Base-by-base conservation (phyloP, 2,888 invertebrate species). In the Scaptomyza tumidula region DNA sequence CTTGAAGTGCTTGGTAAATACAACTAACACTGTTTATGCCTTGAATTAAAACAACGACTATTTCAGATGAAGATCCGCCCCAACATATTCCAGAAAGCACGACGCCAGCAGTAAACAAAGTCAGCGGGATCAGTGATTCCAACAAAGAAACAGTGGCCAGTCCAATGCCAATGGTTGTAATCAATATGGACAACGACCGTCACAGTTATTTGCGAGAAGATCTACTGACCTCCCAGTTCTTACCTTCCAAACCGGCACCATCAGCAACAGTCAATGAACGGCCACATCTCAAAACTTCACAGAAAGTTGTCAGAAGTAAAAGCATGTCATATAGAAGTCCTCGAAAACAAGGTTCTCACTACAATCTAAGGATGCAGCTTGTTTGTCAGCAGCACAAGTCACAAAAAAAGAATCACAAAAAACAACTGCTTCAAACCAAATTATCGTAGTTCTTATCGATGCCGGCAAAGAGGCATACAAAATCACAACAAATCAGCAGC, bases 111-210 rank as follows among this genome's bases (percentile, higher is more conserved):
- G n/a, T 19, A 9, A 35, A 11, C 16, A 33, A 7, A 1, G 33
- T n/a, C 19, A 2, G 37, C 10, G 39, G 44, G 2, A 0, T 0
- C 10, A 16, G 2, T 1, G 7, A 3, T 7, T 0, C 14, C 13
- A 33, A 24, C 4, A 19, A 33, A 1, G 39, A 13, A 13, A 7
- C 19, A 10, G 16, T 16, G 7, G 4, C 50, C 4, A 16, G 44
- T 3, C 66, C 88, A 0, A 11, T 75, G 10, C 41, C 83, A 6
- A 85, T 85, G 84, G 84, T 85, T 6, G 84, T 81, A 41, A 85
- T 85, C 5, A 85, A 87, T 39, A 87, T 85, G 79, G 49, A 64
- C 13, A 69, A 76, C 14, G 0, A 57, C 0, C 62, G 79, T 11
- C 13, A 74, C n/a, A 69, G 46, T 10, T 63, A 81, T 35, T 43